phyloP scores from a whole-genome alignment of 2,888 invertebrate genomes.

The Lordiphosa andalusiaca region DNA sequence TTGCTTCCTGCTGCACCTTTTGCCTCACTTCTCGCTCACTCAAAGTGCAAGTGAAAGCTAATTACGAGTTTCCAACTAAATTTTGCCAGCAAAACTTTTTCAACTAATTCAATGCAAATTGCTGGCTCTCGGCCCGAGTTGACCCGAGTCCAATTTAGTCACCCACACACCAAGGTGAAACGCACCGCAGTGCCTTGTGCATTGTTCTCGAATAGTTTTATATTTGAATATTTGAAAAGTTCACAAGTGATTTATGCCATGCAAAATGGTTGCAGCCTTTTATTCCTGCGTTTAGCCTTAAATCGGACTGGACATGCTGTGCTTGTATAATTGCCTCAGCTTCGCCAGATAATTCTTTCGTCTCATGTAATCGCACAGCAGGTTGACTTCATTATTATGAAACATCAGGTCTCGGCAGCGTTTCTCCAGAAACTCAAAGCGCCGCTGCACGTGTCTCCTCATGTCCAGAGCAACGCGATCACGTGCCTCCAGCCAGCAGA shows the following conservation, averaged over 20 bases:
- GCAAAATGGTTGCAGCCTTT: background rate
- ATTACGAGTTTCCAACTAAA: slow-evolving; percentile 32
- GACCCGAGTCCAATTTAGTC: no score
- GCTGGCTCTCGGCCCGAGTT: background rate
- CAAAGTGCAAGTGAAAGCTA: slow-evolving; percentile 16
- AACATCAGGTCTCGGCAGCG: background rate
- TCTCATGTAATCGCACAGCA: background rate
- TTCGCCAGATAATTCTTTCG: slow-evolving; percentile 6
- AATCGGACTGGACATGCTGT: no score
- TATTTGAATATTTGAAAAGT: no score
- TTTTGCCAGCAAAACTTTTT: slow-evolving; percentile 26
- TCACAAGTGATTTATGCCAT: no score
- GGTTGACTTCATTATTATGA: background rate
- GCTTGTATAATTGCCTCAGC: slow-evolving; percentile 1
- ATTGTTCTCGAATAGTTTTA: no score
- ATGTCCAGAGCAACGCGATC: background rate
- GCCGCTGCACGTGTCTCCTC: slow-evolving; percentile 20
- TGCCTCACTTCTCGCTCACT: background rate
- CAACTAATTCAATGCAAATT: slow-evolving; percentile 32
- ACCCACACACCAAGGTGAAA: no score
- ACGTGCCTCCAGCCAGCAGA: background rate
- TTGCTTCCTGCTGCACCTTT: slow-evolving; percentile 6
- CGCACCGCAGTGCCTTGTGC: no score
- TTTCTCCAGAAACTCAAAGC: slow-evolving; percentile 4
- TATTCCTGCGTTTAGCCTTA: background rate